phyloP scores from a whole-genome alignment of 2,113 vertebrate genomes.

The Agapornis roseicollis region DNA sequence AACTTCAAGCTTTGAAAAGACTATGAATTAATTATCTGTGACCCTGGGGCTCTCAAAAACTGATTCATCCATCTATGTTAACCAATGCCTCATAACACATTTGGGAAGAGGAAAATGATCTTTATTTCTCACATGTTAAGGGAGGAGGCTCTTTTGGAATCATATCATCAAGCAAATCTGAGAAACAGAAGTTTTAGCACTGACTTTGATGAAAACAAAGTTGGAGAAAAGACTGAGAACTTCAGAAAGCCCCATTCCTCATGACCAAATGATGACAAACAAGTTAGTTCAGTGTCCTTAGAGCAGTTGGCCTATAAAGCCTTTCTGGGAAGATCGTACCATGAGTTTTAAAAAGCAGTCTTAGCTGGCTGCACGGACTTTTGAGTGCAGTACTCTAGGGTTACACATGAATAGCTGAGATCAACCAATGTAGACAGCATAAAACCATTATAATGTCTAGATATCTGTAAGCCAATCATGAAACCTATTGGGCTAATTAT shows the following conservation, averaged over 20 bases:
- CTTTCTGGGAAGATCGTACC: not conserved
- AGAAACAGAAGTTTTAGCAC: not conserved
- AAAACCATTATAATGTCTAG: not conserved
- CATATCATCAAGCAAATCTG: not conserved
- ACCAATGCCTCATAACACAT: not conserved
- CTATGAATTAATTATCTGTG: not conserved
- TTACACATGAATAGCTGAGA: not conserved
- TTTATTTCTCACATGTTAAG: not conserved
- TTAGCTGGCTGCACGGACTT: not conserved
- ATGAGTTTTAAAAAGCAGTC: not conserved
- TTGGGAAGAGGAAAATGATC: not conserved
- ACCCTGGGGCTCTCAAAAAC: not conserved
- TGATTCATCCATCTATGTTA: not conserved
- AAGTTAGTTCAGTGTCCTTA: not conserved
- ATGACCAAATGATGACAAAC: not conserved
- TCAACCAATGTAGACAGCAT: not conserved
- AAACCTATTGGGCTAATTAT: not conserved
- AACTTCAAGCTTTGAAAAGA: not conserved
- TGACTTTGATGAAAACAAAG: not conserved
- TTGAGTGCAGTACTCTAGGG: not conserved
- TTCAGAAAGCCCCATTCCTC: not conserved
- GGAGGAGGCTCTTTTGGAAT: not conserved
- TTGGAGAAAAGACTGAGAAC: not conserved
- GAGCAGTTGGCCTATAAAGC: not conserved
- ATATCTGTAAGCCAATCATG: not conserved